Evolutionary conservation across 2,113 vertebrate genomes (phyloP).

Genomic region (Myotis lucifugus): DNA sequence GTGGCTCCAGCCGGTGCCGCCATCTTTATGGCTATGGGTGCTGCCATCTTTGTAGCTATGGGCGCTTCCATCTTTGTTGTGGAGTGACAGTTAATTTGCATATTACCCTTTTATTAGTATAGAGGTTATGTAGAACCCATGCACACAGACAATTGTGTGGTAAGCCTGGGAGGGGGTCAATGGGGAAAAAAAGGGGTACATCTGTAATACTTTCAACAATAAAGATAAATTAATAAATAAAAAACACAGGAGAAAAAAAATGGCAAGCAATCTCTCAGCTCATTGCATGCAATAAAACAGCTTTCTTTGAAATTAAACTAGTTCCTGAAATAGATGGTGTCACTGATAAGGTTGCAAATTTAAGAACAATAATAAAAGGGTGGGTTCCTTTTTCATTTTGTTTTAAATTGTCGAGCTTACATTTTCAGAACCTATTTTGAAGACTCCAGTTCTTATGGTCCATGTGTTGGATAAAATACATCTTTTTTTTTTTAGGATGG

Average conservation of each 20-base stretch:
- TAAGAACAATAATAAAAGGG: not conserved
- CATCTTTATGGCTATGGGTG: too few species aligned
- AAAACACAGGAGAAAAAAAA: not conserved
- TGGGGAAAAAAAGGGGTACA: too few species aligned
- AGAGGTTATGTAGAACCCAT: too few species aligned
- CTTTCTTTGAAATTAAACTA: not conserved
- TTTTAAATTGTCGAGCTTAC: not conserved
- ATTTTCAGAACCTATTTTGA: not conserved
- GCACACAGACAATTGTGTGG: too few species aligned
- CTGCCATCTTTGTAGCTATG: too few species aligned
- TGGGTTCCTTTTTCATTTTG: not conserved
- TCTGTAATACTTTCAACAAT: too few species aligned
- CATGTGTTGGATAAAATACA: not conserved
- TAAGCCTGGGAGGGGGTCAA: too few species aligned
- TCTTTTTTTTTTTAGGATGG: not conserved
- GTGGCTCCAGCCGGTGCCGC: too few species aligned
- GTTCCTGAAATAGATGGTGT: not conserved
- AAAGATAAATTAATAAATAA: not conserved
- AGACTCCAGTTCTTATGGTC: not conserved
- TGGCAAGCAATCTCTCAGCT: slow-evolving; percentile 19
- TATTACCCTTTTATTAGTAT: too few species aligned
- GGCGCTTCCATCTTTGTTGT: too few species aligned
- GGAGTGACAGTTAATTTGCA: too few species aligned
- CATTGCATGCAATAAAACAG: not conserved
- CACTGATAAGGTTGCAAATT: not conserved